Conservation (phyloP, 2,797 vertebrate genomes). For the Danio choprae region DNA sequence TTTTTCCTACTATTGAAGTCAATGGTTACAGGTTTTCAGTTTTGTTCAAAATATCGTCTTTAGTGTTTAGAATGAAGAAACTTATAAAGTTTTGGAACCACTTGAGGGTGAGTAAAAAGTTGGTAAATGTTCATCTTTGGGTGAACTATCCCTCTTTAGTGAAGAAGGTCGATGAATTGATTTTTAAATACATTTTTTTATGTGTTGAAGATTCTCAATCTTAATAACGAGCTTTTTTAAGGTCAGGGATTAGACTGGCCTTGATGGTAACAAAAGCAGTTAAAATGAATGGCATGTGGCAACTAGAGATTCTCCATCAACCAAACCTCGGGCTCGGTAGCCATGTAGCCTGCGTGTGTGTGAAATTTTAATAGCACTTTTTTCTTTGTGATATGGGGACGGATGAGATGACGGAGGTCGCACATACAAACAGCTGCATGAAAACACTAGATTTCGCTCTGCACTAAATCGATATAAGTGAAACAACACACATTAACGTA, state of each 20-base stretch:
- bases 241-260: slow-evolving; percentile 66
- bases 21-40: too few relatives aligned
- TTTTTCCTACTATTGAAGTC: too few relatives aligned
- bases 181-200: slow-evolving; percentile 79
- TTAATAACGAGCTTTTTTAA: slow-evolving; percentile 77
- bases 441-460: slow-evolving; percentile 63
- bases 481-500: slow-evolving; percentile 67
- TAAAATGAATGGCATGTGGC: slow-evolving; percentile 66
- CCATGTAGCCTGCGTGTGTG: slow-evolving; percentile 18
- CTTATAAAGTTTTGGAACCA: neutral
- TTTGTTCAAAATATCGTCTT: neutral
- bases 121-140: slow-evolving; percentile 6
- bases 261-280: slow-evolving; percentile 71
- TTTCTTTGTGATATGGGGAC: slow-evolving; percentile 45
- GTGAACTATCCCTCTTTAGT: slow-evolving; percentile 59
- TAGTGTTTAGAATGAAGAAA: too few relatives aligned
- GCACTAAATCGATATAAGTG: slow-evolving; percentile 59
- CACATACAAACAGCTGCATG: slow-evolving; percentile 53
- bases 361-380: slow-evolving; percentile 53
- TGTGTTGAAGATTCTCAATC: slow-evolving; percentile 77
- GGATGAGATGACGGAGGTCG: slow-evolving; percentile 52
- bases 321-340: slow-evolving; percentile 47
- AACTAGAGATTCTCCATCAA: slow-evolving; percentile 63
- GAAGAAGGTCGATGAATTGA: slow-evolving; percentile 79
- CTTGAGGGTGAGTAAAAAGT: slow-evolving; percentile 52